Conservation (phyloP, 2,113 vertebrate species). For the Peromyscus maniculatus region DNA sequence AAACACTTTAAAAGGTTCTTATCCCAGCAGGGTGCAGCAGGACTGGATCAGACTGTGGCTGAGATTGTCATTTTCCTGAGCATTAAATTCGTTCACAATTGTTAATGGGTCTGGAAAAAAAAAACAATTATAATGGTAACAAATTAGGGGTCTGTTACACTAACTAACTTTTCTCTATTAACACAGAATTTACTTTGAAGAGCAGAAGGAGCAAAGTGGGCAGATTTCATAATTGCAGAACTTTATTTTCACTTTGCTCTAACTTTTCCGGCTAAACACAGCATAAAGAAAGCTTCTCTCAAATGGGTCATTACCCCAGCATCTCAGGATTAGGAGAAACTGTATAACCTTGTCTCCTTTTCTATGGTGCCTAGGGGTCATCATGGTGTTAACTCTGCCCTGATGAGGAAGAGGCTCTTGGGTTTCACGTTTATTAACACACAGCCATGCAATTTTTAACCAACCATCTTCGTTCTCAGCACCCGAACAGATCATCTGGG, state of each 20-base stretch:
- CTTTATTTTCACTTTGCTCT: constrained; percentile 74
- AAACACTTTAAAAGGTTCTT: constrained; percentile 56
- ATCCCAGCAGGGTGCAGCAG: constrained; percentile 48
- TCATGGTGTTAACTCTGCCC: constrained; percentile 44
- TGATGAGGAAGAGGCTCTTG: constrained; percentile 12
- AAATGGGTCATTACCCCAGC: constrained; percentile 69
- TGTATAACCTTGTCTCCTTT: constrained; percentile 72
- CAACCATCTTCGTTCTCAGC: constrained; percentile 21
- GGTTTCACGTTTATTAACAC: constrained; percentile 77
- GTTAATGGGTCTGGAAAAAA: constrained; percentile 77
- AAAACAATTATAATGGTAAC: constrained; percentile 72
- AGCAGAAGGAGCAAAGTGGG: constrained; percentile 78
- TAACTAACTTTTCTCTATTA: constrained; percentile 78
- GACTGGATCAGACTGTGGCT: neutral
- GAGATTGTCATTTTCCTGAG: constrained; percentile 78
- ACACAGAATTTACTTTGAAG: constrained; percentile 80
- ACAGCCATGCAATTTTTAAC: constrained; percentile 53
- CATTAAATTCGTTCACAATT: constrained; percentile 80
- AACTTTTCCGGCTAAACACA: constrained; percentile 74
- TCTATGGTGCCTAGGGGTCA: constrained; percentile 53
- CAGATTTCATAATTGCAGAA: constrained; percentile 77
- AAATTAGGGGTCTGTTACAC: constrained; percentile 76
- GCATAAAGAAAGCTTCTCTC: constrained; percentile 69
- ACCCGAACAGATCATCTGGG: constrained; percentile 44
- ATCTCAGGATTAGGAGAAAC: constrained; percentile 60